Base-by-base conservation (phyloP, 2,888 invertebrate genomes). In the Zaprionus lineosus region DNA sequence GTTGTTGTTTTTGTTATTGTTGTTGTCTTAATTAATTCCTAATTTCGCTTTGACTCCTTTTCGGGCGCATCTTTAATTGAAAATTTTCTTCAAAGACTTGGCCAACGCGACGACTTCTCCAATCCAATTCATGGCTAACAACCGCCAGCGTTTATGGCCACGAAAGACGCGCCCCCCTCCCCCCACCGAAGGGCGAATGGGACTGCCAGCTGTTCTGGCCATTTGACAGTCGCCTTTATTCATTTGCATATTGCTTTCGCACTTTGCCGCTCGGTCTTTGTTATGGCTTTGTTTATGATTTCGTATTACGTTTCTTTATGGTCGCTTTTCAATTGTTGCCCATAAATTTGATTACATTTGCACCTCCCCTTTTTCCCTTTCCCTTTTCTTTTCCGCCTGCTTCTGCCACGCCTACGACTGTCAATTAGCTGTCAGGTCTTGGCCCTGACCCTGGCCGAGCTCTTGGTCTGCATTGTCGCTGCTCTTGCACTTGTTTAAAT, bases 21-120 rank as follows among this genome's bases (percentile, higher is more conserved):
- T 81, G 64, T 77, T 79, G 74, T 73, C 81, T 79, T 81, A 81
- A 81, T 81, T 81, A 81, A 81, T 81, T 81, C 81, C 84, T 81
- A 83, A 81, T 81, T 81, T 83, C 57, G 65, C 73, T 78, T 70
- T 64, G 78, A 78, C 82, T 78, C 78, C 82, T 75, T 82, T 74
- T 61, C 46, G 39, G 50, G 66, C 56, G 67, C 71, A 67, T 61
- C 77, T 79, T 76, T 83, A 83, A 83, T 79, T 81, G 81, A 79
- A 83, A 81, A 81, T 76, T 79, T 72, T 72, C 74, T 66, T 70
- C 79, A 75, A 75, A 70, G 70, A 61, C 43, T 47, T 39, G 9
- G 40, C 11, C 40, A 8, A n/a, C n/a, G n/a, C n/a, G n/a, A n/a
- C n/a, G n/a, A n/a, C n/a, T n/a, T n/a, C n/a, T n/a, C n/a, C n/a